These are phyloP conservation scores for Umimayanthus kanabou DNA, from an alignment of 92 coral and sea anemone genomes.

Conservation along the genomic window DNA sequence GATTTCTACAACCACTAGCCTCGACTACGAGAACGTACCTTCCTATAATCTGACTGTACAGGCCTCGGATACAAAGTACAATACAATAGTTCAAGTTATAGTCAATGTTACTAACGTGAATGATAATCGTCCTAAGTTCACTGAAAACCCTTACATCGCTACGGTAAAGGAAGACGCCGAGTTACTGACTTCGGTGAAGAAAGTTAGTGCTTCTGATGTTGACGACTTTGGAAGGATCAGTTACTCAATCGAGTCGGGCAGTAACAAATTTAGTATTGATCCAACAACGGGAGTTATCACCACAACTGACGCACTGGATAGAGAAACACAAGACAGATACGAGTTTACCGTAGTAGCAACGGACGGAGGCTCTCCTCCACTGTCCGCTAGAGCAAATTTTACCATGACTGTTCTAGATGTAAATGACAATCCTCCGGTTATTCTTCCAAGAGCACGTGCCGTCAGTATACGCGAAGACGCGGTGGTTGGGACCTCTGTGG, in stretches of 20 bases:
- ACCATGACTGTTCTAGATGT: slow-evolving; percentile 59
- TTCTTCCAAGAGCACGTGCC: slow-evolving; percentile 34
- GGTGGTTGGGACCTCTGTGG: slow-evolving; percentile 34
- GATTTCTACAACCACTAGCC: slow-evolving; percentile 55
- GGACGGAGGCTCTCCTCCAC: slow-evolving; percentile 73
- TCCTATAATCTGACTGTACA: slow-evolving; percentile 59
- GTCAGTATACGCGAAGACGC: slow-evolving; percentile 55
- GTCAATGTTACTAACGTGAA: slow-evolving; percentile 70
- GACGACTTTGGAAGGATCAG: slow-evolving; percentile 74
- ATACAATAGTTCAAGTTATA: slow-evolving; percentile 41
- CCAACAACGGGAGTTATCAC: slow-evolving; percentile 65
- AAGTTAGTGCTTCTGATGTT: slow-evolving; percentile 65
- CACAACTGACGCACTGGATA: slow-evolving; percentile 73
- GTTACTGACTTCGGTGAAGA: slow-evolving; percentile 52
- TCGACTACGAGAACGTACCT: slow-evolving; percentile 72
- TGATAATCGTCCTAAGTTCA: slow-evolving; percentile 75
- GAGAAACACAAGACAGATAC: slow-evolving; percentile 65
- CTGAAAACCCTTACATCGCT: slow-evolving; percentile 47
- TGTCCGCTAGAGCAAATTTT: slow-evolving; percentile 47
- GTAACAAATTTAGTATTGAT: slow-evolving; percentile 68
- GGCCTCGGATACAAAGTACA: slow-evolving; percentile 68
- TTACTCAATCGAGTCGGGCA: slow-evolving; percentile 54
- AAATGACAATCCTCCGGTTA: slow-evolving; percentile 73
- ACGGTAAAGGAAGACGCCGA: slow-evolving; percentile 67
- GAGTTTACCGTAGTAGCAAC: slow-evolving; percentile 57